Evolutionary conservation across 2,797 vertebrate genomes (phyloP), one percentile per base, ranked within the genome.

Genomic region (Eulemur albifrons): DNA sequence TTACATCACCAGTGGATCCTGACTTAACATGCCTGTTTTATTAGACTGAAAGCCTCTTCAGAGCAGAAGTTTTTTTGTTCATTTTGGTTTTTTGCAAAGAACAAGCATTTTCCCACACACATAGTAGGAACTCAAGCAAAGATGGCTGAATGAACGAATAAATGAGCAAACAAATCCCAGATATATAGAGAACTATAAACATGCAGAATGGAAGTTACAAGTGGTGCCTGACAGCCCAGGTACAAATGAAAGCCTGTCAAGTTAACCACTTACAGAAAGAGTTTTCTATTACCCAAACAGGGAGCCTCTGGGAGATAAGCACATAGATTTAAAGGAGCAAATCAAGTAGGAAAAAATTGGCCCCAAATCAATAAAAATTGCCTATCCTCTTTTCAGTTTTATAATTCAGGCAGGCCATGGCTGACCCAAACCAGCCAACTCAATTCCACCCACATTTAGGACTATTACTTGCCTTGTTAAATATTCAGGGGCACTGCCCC

Each of bases 261-360:
- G 13, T 95, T 91, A 81, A 30, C 59, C 72, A 95, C 86, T 97
- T 97, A 67, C 20, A 85, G 69, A 86, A 91, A 91, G 20, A 59
- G 14, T 65, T 96, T 96, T 95, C 82, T 84, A 50, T 94, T 94
- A 85, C 77, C 65, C n/a, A 96, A 86, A 94, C 70, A 94, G 50
- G 70, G 96, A 93, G 79, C 57, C 12, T 3, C 52, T 92, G 59
- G 67, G 80, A 80, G 40, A 23, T 59, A 77, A 93, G 61, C 32
- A 63, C 45, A 87, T 59, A 93, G n/a, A 93, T 92, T 97, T 93
- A 89, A 95, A 95, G 72, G 32, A 92, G 59, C 43, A 93, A 95
- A 93, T 88, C 93, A 79, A 95, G n/a, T 84, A 70, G 79, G 88
- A 88, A 88, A 65, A 94, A 91, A 95, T n/a, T 72, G 30, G 21